A percentile compares a stretch with the other conserved stretches of the same genome.
These are phyloP conservation scores for Alectura lathami DNA, from an alignment of 2,113 vertebrate genomes.

Conservation along the genomic window DNA sequence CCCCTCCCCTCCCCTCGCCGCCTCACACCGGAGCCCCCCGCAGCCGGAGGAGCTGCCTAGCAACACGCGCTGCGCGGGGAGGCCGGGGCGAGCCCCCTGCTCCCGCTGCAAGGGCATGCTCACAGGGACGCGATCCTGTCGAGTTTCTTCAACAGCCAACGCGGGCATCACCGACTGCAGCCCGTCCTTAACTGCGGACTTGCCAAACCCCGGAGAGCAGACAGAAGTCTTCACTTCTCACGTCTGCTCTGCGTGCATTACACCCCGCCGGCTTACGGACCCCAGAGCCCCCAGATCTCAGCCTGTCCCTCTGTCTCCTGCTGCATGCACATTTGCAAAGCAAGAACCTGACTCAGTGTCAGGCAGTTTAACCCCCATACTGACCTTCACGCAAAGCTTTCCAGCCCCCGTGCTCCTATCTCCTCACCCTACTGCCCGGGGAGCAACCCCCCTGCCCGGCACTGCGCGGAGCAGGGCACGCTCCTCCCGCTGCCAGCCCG, in stretches of 20 bases:
- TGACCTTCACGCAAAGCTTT: too few species aligned
- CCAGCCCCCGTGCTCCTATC: too few species aligned
- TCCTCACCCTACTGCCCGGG: too few species aligned
- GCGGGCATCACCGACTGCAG: background rate
- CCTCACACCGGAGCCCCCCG: background rate
- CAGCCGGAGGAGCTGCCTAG: conserved; percentile 48
- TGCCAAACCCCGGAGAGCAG: background rate
- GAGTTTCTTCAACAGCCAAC: background rate
- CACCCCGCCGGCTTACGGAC: background rate
- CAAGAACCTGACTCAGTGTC: background rate
- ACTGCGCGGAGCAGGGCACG: too few species aligned
- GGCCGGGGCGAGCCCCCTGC: background rate
- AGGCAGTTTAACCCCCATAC: background rate
- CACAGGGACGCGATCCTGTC: rapidly evolving
- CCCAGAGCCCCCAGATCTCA: background rate
- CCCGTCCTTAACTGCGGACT: background rate
- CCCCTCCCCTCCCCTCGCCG: background rate
- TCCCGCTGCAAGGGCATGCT: background rate
- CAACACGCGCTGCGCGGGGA: background rate
- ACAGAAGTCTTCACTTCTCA: background rate
- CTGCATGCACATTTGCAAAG: background rate
- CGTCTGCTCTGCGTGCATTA: rapidly evolving
- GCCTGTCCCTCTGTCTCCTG: background rate
- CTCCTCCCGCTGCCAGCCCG: too few species aligned
- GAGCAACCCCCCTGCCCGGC: too few species aligned